Evolutionary conservation across 2,888 invertebrate genomes (phyloP), one percentile per base, ranked within the genome.

Genomic region (Leucania comma): DNA sequence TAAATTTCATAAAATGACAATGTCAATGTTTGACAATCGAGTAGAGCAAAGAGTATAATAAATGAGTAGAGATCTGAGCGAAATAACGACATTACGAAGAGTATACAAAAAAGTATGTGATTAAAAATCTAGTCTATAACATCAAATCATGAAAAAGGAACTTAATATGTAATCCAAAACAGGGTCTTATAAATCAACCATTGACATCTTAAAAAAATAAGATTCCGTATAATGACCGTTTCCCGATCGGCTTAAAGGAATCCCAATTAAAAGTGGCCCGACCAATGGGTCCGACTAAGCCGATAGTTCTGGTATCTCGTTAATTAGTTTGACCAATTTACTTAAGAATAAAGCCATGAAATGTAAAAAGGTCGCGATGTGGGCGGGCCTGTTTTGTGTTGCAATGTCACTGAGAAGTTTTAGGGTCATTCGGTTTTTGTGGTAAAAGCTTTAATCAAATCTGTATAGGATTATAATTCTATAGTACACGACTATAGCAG

Each of bases 281-380:
- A 38, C 54, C 71, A 56, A 77, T 42, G 42, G 42, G 66, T 71
- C n/a, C 24, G 54, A 46, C 54, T 72, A 62, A 77, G 58, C 59
- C 71, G 65, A 73, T 68, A 68, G 70, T 67, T 69, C 46, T 57
- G 53, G 61, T 80, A 61, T 61, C 72, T 70, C 60, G n/a, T 82
- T 82, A 83, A 82, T 82, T 83, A 80, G 68, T 66, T 64, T 72
- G 75, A 75, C 48, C 78, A 64, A 68, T 83, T 77, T 63, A 75
- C 22, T 69, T 72, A 48, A 32, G 62, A 78, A 73, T 77, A 80
- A 74, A 84, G 74, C 61, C 57, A 51, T 71, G 67, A 57, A 68
- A 63, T 54, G 46, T 68, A 68, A 75, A 72, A 72, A 62, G 57
- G 75, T 68, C 61, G 22, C 70, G 0, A 6, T 80, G 83, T 82